Evolutionary conservation across 2,888 invertebrate genomes (phyloP).

Genomic region (Volucella inanis): DNA sequence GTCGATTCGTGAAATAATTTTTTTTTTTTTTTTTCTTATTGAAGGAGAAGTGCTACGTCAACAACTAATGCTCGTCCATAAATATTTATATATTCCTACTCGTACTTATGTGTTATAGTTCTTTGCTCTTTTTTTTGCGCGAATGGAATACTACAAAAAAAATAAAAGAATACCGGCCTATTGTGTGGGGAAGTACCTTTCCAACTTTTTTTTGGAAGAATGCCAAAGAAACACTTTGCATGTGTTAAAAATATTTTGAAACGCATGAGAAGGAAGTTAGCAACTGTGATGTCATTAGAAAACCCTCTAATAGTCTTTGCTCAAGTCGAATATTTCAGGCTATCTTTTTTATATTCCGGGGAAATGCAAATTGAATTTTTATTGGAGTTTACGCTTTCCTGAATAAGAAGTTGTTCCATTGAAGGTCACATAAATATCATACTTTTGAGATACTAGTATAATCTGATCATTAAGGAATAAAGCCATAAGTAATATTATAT

Average conservation of each 20-base stretch:
- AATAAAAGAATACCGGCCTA: slow-evolving; percentile 2
- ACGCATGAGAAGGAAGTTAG: background rate
- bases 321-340: slow-evolving; percentile 23
- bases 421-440: too few relatives aligned
- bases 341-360: background rate
- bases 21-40: slow-evolving; percentile 13
- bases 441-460: too few relatives aligned
- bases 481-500: too few relatives aligned
- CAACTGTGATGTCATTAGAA: slow-evolving; percentile 24
- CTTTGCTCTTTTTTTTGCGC: background rate
- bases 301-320: slow-evolving; percentile 13
- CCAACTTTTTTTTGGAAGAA: slow-evolving; percentile 36
- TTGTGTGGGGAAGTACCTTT: slow-evolving; percentile 4
- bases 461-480: too few relatives aligned
- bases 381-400: slow-evolving; percentile 8
- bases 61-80: slow-evolving; percentile 25
- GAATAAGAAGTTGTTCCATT: too few relatives aligned
- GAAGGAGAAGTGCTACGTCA: slow-evolving; percentile 23
- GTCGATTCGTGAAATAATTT: slow-evolving; percentile 51
- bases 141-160: slow-evolving; percentile 3
- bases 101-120: background rate
- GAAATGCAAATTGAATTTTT: slow-evolving; percentile 28
- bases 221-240: slow-evolving; percentile 55
- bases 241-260: slow-evolving; percentile 25
- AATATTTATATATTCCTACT: slow-evolving; percentile 29